A percentile compares a stretch with the other conserved stretches of the same genome.
These are phyloP conservation scores for Eristalis intricaria DNA, from an alignment of 2,888 invertebrate species.

Conservation along the genomic window DNA sequence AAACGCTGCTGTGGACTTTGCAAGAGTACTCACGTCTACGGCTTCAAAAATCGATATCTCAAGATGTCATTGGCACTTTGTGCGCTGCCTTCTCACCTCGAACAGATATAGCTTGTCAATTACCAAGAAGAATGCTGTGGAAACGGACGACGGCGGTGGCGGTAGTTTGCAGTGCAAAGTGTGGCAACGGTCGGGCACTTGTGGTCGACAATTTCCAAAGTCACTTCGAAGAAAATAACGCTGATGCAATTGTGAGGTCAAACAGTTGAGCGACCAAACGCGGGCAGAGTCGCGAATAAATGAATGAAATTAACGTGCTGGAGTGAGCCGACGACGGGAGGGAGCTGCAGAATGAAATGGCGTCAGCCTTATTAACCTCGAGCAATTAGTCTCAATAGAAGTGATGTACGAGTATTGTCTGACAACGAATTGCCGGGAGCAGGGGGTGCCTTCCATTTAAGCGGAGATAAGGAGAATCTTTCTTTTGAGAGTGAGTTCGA, in stretches of 20 bases:
- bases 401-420: background rate
- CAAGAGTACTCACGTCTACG: conserved; percentile 16
- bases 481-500: background rate
- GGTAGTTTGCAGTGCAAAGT: too few species aligned
- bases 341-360: conserved; percentile 35
- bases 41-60: conserved; percentile 58
- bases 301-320: conserved; percentile 32
- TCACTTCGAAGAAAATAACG: conserved; percentile 5
- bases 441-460: conserved; percentile 1
- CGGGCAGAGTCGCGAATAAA: conserved; percentile 36
- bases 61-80: conserved; percentile 57
- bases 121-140: background rate
- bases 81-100: conserved; percentile 28
- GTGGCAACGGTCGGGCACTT: background rate
- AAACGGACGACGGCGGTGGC: too few species aligned
- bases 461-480: conserved; percentile 6
- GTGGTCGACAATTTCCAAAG: background rate
- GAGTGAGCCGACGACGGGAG: background rate
- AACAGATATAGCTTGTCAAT: background rate
- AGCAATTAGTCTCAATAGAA: conserved; percentile 59
- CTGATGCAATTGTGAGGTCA: conserved; percentile 49
- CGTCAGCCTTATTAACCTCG: conserved; percentile 58
- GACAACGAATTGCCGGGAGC: background rate
- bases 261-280: conserved; percentile 31
- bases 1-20: background rate